These are phyloP conservation scores for Channa maculata DNA, from an alignment of 2,113 vertebrate species.

Conservation along the genomic window DNA sequence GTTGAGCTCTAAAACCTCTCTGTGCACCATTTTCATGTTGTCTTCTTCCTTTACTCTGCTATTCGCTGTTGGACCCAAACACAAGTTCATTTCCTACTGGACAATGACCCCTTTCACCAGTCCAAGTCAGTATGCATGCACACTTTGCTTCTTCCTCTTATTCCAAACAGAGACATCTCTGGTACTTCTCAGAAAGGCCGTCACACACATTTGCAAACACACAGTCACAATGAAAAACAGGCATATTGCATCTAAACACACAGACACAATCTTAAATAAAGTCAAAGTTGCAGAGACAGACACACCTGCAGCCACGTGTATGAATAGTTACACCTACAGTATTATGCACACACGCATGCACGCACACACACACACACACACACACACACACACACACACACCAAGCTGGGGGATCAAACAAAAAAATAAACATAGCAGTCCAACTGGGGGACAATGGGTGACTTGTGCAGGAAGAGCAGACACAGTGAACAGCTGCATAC, in stretches of 20 bases:
- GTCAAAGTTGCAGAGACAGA: constrained; percentile 2
- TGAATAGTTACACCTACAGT: constrained; percentile 3
- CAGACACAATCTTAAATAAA: constrained; percentile 17
- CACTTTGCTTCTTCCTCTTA: constrained; percentile 55
- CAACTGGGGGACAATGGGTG: constrained; percentile 61
- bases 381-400: constrained; percentile 19
- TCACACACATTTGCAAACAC: constrained; percentile 48
- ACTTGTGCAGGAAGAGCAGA: constrained; percentile 66
- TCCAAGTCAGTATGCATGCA: constrained; percentile 20
- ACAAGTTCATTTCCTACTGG: constrained; percentile 50
- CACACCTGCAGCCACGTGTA: constrained; percentile 40
- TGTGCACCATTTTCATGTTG: constrained; percentile 33
- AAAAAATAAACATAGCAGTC: constrained; percentile 68
- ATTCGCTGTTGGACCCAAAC: constrained; percentile 29
- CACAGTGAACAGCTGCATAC: constrained; percentile 62
- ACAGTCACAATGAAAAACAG: constrained; percentile 45
- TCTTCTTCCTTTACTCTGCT: constrained; percentile 48
- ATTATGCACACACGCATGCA: constrained; percentile 19
- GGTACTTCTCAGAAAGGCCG: constrained; percentile 57
- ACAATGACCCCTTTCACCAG: constrained; percentile 41
- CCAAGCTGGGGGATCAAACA: constrained; percentile 53
- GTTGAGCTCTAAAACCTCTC: constrained; percentile 39
- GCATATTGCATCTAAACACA: constrained; percentile 53
- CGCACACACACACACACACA: constrained; percentile 34
- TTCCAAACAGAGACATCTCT: constrained; percentile 62